Base-by-base conservation (phyloP, 1,140 invertebrate genomes). In the Scaptomyza graminum region DNA sequence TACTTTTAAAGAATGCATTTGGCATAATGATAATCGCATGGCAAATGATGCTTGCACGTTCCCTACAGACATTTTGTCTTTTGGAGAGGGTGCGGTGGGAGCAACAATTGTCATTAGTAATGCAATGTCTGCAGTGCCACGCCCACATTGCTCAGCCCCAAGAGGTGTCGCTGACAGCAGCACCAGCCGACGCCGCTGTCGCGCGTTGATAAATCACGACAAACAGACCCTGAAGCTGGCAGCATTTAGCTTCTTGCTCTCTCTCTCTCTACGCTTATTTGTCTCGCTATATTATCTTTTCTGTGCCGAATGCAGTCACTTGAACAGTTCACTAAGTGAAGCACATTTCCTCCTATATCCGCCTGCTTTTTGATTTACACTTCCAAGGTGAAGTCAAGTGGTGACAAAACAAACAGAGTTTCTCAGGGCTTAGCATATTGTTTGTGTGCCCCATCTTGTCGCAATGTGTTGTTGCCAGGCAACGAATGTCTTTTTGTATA, bases 221-320 rank as follows among this genome's bases (percentile, higher is more conserved):
- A 63, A 12, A 13, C 57, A 54, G 37, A 50, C 46, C 22, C 6
- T 12, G n/a, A 9, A 55, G 59, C 66, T 63, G 51, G 15, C 47
- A 73, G 71, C 60, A 69, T 68, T 76, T 51, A 74, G 13, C 65
- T 46, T 61, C 44, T 49, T n/a, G n/a, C 56, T 31, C 28, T 31
- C 28, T 31, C 7, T 31, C 18, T 31, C 7, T 52, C 49, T 63
- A 78, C 76, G 59, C 75, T 74, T 78, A 64, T 74, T 70, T 74
- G 73, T 74, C 56, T 59, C 74, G 74, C 31, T 52, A 46, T 68
- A 71, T 68, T 81, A 68, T 80, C 60, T 81, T 80, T 55, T 81
- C 60, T 47, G 61, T 74, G 15, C 44, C 50, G 52, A 71, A 74
- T 82, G 70, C 75, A 56, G 65, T 46, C 46, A 64, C 61, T 46